Evolutionary conservation across 1,140 invertebrate genomes (phyloP).

Genomic region (Portunus trituberculatus): DNA sequence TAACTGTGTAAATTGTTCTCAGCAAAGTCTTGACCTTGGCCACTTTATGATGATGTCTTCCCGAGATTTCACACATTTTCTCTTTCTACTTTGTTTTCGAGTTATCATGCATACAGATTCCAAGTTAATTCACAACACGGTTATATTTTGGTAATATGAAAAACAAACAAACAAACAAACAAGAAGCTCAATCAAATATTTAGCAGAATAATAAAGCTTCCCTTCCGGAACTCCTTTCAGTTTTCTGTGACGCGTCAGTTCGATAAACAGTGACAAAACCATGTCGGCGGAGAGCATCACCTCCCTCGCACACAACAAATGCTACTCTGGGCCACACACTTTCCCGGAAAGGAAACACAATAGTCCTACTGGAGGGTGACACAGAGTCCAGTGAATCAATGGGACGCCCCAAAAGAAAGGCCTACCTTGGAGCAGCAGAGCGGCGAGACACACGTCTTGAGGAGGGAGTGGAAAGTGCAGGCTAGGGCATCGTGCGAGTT

Average conservation of each 20-base stretch:
- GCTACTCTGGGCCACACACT: not conserved
- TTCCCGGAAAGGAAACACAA: not conserved
- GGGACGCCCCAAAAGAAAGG: not conserved
- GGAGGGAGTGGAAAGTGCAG: not conserved
- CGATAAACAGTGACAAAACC: not conserved
- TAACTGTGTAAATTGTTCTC: too few species aligned
- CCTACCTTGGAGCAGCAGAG: not conserved
- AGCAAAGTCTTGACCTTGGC: too few species aligned
- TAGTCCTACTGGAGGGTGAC: not conserved
- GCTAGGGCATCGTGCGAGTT: not conserved
- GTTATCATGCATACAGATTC: too few species aligned
- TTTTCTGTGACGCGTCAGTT: not conserved
- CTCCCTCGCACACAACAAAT: not conserved
- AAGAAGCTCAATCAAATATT: too few species aligned
- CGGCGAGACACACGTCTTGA: not conserved
- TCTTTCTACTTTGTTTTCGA: too few species aligned
- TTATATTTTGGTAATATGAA: too few species aligned
- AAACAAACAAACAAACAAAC: too few species aligned
- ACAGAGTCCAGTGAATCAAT: not conserved
- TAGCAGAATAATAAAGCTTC: not conserved
- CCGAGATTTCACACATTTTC: too few species aligned
- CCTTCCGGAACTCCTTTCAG: not conserved
- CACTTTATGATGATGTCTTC: too few species aligned
- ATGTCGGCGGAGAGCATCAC: too few species aligned
- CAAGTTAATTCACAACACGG: too few species aligned